These are phyloP conservation scores for Burhinus oedicnemus DNA, from an alignment of 2,113 vertebrate species.

Conservation along the genomic window DNA sequence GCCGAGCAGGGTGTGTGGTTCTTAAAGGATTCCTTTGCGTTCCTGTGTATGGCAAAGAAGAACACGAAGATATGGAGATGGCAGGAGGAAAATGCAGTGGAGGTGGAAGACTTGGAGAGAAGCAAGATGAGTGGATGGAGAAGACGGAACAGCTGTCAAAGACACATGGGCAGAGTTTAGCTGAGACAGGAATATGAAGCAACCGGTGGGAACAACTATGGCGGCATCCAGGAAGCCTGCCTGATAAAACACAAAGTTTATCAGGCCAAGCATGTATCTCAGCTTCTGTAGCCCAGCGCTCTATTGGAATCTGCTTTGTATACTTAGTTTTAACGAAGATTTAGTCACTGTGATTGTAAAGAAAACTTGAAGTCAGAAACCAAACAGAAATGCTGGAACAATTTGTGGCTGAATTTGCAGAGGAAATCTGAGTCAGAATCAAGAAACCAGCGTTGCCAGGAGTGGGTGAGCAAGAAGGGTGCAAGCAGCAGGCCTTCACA, in stretches of 20 bases:
- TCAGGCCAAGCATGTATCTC: not conserved
- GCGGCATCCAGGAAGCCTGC: not conserved
- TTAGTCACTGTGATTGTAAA: not conserved
- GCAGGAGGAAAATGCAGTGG: not conserved
- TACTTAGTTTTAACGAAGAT: not conserved
- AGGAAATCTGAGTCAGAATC: not conserved
- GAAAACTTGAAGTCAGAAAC: not conserved
- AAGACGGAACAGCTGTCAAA: not conserved
- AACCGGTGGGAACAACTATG: not conserved
- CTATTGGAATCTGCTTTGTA: not conserved
- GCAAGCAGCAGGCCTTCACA: fast-evolving
- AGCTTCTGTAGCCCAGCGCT: not conserved
- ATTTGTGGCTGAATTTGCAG: not conserved
- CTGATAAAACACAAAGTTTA: not conserved
- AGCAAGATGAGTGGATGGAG: not conserved
- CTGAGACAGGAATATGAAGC: not conserved
- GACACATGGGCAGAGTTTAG: not conserved
- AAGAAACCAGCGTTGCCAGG: fast-evolving
- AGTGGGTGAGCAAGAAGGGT: not conserved
- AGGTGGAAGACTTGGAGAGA: not conserved
- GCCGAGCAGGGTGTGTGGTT: not conserved
- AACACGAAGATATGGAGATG: not conserved
- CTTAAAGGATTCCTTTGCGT: not conserved
- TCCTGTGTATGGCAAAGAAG: not conserved
- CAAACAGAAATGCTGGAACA: not conserved